Base-by-base conservation (phyloP, 1,140 invertebrate species). In the Diprion similis region DNA sequence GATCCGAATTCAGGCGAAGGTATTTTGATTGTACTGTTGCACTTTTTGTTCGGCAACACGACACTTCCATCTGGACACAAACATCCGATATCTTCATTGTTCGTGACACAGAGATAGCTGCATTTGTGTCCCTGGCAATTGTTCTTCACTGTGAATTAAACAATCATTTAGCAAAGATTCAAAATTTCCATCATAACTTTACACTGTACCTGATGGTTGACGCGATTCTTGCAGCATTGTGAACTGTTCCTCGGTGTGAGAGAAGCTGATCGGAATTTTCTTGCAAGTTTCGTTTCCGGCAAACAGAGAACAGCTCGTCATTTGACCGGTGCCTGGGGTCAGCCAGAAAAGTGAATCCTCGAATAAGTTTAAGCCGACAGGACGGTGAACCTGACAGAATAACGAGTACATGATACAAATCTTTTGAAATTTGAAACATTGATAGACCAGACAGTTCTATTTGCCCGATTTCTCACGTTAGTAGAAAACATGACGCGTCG, bases 321-420 rank as follows among this genome's bases (percentile, higher is more conserved):
- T 81, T 47, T 88, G 85, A 67, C 80, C 85, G 1, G 89, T 83
- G 17, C 87, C 85, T 18, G 83, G 80, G 15, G 84, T 88, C 0
- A 91, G 79, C 79, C 90, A 91, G 77, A 90, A 93, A 0, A 92
- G 82, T 65, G 89, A 82, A 78, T 93, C 90, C 80, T 93, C 92
- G 79, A 90, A 92, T 11, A 93, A 78, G n/a, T 82, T 87, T 1
- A 93, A 77, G 0, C 86, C 1, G 83, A 83, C 0, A 87, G 90
- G 59, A 85, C 85, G 66, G 85, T 84, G 0, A 89, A 76, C 4
- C 89, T 87, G 2, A 37, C 81, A 59, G 66, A 6, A 72, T 69
- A 46, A 71, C 15, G 19, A 8, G n/a, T 45, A 66, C 17, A n/a
- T 64, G 17, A 64, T 64, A 7, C 17, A 64, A 17, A 64, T 64